Percentiles rank a stretch among this genome's conserved stretches.
These are phyloP conservation scores for Macrotrachela quadricornifera DNA, from an alignment of 1,140 invertebrate species.

Conservation along the genomic window DNA sequence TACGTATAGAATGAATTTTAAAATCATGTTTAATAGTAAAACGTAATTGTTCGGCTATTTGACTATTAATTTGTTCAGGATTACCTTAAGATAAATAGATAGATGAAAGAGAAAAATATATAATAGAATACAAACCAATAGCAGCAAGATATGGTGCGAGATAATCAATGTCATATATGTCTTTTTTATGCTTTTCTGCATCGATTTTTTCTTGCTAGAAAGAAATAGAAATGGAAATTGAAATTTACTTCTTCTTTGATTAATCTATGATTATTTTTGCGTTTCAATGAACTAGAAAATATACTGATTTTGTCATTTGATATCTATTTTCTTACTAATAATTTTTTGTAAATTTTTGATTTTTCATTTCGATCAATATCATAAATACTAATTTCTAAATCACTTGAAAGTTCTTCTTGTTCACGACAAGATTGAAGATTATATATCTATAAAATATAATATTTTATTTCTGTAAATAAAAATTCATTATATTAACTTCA, in stretches of 20 bases:
- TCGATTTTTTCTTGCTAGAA: slow-evolving; percentile 19
- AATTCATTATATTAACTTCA: no score
- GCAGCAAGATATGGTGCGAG: slow-evolving; percentile 29
- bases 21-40: slow-evolving; percentile 17
- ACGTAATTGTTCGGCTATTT: slow-evolving; percentile 10
- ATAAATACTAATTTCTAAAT: slow-evolving; percentile 28
- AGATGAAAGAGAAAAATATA: no score
- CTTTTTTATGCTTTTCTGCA: slow-evolving; percentile 25
- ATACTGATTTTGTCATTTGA: not conserved
- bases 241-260: no score
- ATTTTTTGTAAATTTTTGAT: slow-evolving; percentile 25
- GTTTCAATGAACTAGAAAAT: not conserved
- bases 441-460: no score
- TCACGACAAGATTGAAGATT: no score
- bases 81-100: no score
- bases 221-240: no score
- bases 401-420: slow-evolving; percentile 21
- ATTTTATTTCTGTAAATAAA: no score
- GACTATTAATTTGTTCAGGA: no score
- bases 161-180: slow-evolving; percentile 31
- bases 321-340: slow-evolving; percentile 17
- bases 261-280: not conserved
- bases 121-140: slow-evolving; percentile 13
- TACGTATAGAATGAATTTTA: slow-evolving; percentile 28
- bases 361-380: slow-evolving; percentile 31